Percentiles rank a stretch among this genome's conserved stretches.
These are phyloP conservation scores for Chaetogeoica ovagalla DNA, from an alignment of 2,888 invertebrate species.

Conservation along the genomic window DNA sequence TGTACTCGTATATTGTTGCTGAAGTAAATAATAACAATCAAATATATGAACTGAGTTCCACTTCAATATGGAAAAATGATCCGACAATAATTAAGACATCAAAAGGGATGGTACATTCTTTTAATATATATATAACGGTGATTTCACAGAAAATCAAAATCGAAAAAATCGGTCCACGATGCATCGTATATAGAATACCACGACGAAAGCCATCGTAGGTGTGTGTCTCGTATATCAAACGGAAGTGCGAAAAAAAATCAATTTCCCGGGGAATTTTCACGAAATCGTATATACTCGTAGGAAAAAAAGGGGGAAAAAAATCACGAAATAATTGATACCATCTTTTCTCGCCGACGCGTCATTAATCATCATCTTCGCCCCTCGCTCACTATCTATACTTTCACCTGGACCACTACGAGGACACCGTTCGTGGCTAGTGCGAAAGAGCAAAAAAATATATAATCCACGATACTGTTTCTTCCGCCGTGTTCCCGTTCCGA, in stretches of 20 bases:
- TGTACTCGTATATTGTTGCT: too few species aligned
- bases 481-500: too few species aligned
- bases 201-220: conserved; percentile 8
- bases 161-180: conserved; percentile 7
- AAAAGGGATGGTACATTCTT: not conserved
- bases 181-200: not conserved
- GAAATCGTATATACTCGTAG: not conserved
- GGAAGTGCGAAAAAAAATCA: conserved; percentile 1
- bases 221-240: conserved; percentile 27
- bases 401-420: not conserved
- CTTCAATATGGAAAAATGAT: too few species aligned
- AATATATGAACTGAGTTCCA: too few species aligned
- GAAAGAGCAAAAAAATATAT: not conserved
- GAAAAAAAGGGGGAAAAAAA: not conserved
- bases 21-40: too few species aligned
- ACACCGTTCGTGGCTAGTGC: not conserved
- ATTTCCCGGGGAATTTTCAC: conserved; percentile 9
- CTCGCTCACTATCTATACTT: not conserved
- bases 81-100: too few species aligned
- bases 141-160: not conserved
- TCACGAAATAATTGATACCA: conserved; percentile 41
- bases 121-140: not conserved
- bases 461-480: not conserved
- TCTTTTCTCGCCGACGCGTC: conserved; percentile 12
- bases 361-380: conserved; percentile 20